Evolutionary conservation across 2,797 vertebrate genomes (phyloP).

Genomic region (Pangasius macronema): DNA sequence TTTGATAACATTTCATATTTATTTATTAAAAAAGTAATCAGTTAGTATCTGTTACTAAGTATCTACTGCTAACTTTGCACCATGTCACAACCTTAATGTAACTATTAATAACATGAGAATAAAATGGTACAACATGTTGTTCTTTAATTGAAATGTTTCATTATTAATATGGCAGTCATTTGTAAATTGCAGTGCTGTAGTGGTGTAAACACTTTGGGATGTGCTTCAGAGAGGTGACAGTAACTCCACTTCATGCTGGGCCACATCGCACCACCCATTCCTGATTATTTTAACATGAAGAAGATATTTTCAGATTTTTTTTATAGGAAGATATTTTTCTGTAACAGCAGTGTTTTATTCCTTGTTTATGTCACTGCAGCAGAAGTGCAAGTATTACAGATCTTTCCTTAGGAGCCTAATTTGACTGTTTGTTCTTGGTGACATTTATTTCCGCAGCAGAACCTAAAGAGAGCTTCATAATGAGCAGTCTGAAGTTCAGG

Average conservation of each 20-base stretch:
- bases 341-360: neutral
- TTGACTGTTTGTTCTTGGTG: neutral
- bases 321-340: neutral
- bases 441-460: neutral
- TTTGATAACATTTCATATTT: neutral
- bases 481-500: neutral
- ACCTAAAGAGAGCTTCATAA: neutral
- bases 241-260: neutral
- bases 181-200: neutral
- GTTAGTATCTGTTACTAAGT: too few species aligned
- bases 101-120: neutral
- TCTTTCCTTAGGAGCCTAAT: neutral
- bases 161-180: neutral
- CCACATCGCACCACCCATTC: neutral
- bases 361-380: neutral
- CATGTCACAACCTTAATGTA: neutral
- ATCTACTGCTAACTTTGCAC: too few species aligned
- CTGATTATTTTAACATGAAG: neutral
- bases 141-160: neutral
- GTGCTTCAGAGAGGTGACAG: neutral
- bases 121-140: neutral
- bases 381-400: neutral
- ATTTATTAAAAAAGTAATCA: too few species aligned
- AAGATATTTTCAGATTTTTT: too few species aligned
- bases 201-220: neutral